A percentile compares a stretch with the other conserved stretches of the same genome.
These are phyloP conservation scores for Formica selysi DNA, from an alignment of 1,140 invertebrate species.

Conservation along the genomic window DNA sequence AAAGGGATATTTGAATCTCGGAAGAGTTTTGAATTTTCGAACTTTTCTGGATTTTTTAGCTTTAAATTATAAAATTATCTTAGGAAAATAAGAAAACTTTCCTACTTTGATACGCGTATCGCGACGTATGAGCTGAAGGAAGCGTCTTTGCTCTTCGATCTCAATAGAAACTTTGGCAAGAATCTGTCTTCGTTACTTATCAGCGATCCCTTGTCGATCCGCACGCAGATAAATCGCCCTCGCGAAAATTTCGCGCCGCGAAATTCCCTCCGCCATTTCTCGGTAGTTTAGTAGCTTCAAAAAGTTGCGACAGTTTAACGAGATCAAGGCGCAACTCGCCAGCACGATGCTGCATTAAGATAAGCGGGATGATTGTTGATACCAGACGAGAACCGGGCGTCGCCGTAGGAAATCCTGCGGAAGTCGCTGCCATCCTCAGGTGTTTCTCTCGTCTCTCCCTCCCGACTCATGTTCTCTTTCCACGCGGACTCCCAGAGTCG, in stretches of 20 bases:
- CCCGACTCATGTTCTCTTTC: neutral
- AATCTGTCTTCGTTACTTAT: conserved; percentile 42
- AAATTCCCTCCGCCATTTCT: conserved; percentile 23
- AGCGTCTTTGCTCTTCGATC: neutral
- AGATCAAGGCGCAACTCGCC: conserved; percentile 57
- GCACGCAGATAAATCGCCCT: conserved; percentile 14
- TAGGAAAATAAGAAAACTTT: neutral
- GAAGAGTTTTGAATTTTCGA: neutral
- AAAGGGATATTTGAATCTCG: too few relatives aligned
- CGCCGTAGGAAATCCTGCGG: conserved; percentile 24
- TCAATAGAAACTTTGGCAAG: neutral
- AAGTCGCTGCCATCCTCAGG: conserved; percentile 53
- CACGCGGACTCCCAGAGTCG: neutral
- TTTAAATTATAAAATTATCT: neutral
- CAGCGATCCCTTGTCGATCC: neutral
- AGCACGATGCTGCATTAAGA: conserved; percentile 57
- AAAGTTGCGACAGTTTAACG: conserved; percentile 71
- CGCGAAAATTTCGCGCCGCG: neutral
- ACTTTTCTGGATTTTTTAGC: neutral
- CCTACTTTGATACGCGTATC: neutral
- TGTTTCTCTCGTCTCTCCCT: neutral
- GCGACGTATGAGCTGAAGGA: neutral
- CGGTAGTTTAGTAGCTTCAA: conserved; percentile 31
- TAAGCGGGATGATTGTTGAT: conserved; percentile 59
- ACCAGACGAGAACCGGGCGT: conserved; percentile 32